Evolutionary conservation across 2,797 vertebrate species (phyloP), one percentile per base, ranked within the genome.

Genomic region (Lacerta agilis): DNA sequence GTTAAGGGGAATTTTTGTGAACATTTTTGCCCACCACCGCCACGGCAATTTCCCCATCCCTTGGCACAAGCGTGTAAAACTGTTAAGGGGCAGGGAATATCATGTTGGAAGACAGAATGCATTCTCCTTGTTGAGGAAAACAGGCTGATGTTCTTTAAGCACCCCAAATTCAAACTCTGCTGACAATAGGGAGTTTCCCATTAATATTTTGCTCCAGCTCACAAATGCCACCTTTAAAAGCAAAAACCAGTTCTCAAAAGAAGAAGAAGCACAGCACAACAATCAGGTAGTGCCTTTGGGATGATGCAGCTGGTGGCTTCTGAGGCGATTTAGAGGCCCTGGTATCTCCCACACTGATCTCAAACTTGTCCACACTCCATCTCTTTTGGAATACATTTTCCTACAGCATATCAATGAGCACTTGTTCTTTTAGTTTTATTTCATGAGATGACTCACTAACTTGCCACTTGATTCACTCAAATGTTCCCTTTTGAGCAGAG

Each of bases 391-490:
- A 87, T 73, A 87, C 82, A 92, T 93, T 93, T 95, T 92, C 89
- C 90, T 88, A 89, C 76, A 90, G 82, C 87, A 79, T 88, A 91
- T 93, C 89, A 95, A 91, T 82, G 84, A 89, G 87, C 33, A 82
- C 78, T 94, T 94, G 80, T 92, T 95, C 82, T 20, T 90, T 83
- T 77, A 82, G 73, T 23, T 90, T 55, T 86, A 58, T 92, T 79
- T 43, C 49, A 83, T 75, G 83, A 82, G 90, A 90, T 94, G 91
- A 95, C 87, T 94, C 91, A 92, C 58, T 73, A 73, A 38, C 72
- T 92, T 92, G 41, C 88, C 92, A 82, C 83, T 64, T 84, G 73
- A 92, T 92, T 88, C 88, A 89, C 88, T 94, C 87, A 94, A 87
- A 90, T 88, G 87, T 91, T 94, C 85, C 61, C 85, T 92, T 75